These are phyloP conservation scores for Tragelaphus strepsiceros DNA, from an alignment of 2,113 vertebrate genomes.

Conservation along the genomic window DNA sequence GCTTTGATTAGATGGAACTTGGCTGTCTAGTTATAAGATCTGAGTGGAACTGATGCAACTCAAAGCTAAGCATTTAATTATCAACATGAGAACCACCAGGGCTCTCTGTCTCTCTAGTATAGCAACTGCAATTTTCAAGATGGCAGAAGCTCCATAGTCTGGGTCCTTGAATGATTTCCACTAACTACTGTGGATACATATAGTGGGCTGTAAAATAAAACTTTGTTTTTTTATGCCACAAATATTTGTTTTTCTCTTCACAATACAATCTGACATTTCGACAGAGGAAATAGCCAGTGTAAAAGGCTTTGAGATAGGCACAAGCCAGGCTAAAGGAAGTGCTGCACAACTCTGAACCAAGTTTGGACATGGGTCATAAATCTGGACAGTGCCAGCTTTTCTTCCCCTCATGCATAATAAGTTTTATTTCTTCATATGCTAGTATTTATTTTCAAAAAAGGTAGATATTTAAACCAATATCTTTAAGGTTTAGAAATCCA, in stretches of 20 bases:
- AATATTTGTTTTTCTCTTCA: neutral
- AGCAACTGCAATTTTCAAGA: neutral
- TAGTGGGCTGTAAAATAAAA: neutral
- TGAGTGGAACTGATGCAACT: neutral
- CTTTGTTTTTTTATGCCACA: neutral
- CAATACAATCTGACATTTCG: neutral
- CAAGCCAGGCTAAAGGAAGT: neutral
- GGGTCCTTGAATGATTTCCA: neutral
- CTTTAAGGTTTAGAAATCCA: neutral
- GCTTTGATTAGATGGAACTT: neutral
- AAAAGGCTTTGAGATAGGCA: neutral
- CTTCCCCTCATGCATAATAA: neutral
- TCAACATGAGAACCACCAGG: neutral
- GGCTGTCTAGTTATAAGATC: neutral
- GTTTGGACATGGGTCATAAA: neutral
- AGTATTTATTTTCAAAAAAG: neutral
- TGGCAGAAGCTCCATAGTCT: neutral
- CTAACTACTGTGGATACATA: neutral
- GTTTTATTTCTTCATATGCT: neutral
- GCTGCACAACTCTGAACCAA: neutral
- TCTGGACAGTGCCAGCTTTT: neutral
- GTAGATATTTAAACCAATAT: neutral
- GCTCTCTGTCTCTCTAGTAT: neutral
- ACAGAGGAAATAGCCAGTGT: neutral
- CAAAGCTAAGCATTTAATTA: neutral